Conservation (phyloP, 2,888 invertebrate genomes). For the Drosophila formosana region DNA sequence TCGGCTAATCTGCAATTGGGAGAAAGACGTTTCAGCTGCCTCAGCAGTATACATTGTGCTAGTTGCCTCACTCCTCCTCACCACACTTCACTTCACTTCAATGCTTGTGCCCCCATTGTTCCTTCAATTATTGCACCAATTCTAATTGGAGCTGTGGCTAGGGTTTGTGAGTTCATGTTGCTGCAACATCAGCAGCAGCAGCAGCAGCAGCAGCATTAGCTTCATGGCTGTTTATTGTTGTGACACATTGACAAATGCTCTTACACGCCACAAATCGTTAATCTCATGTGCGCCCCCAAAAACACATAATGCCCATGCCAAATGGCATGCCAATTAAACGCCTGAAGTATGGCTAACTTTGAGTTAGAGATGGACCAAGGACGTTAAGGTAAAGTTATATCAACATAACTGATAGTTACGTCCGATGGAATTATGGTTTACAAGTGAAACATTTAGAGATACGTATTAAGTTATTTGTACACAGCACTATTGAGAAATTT, state of each 20-base stretch:
- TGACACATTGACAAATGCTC: constrained; percentile 76
- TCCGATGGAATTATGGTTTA: background rate
- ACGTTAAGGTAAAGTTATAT: background rate
- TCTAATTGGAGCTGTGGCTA: constrained; percentile 5
- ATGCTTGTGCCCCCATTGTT: background rate
- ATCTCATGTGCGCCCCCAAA: constrained; percentile 43
- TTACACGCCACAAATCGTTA: constrained; percentile 76
- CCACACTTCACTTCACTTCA: background rate
- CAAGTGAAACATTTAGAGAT: background rate
- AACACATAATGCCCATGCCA: constrained; percentile 49
- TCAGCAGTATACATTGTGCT: constrained; percentile 13
- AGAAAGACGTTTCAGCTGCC: constrained; percentile 44
- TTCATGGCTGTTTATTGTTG: constrained; percentile 63
- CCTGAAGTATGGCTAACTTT: constrained; percentile 10
- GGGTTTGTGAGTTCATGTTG: constrained; percentile 1
- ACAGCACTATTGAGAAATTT: too few species aligned
- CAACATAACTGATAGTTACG: background rate
- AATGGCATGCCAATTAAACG: constrained; percentile 73
- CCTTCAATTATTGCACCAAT: constrained; percentile 30
- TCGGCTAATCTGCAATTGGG: constrained; percentile 38
- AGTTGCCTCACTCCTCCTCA: background rate
- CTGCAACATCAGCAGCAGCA: constrained; percentile 5
- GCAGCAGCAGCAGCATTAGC: constrained; percentile 4
- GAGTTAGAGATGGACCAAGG: constrained; percentile 29
- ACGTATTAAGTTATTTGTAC: too few species aligned